Evolutionary conservation across 2,888 invertebrate species (phyloP).

Genomic region (Heteromurus nitidus): DNA sequence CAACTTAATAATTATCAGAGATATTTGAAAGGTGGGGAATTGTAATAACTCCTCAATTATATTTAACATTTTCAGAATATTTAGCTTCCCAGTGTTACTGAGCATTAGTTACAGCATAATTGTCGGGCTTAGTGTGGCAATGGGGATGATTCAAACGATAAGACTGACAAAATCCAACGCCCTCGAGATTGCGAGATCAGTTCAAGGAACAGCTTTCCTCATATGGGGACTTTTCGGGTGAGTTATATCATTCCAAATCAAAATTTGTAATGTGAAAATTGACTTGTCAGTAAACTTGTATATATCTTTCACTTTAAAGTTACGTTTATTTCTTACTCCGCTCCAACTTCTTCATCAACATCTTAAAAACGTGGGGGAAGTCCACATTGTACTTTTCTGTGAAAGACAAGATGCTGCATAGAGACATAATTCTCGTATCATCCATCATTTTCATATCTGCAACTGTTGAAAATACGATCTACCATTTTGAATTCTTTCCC

Average conservation of each 20-base stretch:
- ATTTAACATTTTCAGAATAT: slow-evolving; percentile 9
- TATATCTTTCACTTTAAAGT: not conserved
- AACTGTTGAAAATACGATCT: not conserved
- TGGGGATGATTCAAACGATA: slow-evolving; percentile 35
- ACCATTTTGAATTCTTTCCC: slow-evolving; percentile 40
- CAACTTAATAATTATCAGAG: not conserved
- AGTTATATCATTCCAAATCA: not conserved
- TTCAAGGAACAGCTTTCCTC: slow-evolving; percentile 30
- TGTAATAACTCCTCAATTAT: not conserved
- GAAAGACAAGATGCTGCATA: slow-evolving; percentile 26
- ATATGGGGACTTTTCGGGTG: slow-evolving; percentile 42
- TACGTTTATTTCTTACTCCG: slow-evolving; percentile 41
- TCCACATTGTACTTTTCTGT: slow-evolving; percentile 4
- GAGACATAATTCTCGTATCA: slow-evolving; percentile 37
- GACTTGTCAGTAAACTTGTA: not conserved
- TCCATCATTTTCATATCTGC: slow-evolving; percentile 4
- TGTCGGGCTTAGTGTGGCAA: not conserved
- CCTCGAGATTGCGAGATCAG: slow-evolving; percentile 33
- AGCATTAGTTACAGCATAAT: not conserved
- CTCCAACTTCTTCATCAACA: slow-evolving; percentile 25
- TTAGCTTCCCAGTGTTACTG: slow-evolving; percentile 8
- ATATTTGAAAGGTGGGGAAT: not conserved
- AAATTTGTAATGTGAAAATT: not conserved
- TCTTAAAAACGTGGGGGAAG: slow-evolving; percentile 42
- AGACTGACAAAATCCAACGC: slow-evolving; percentile 31